Percentiles rank a stretch among this genome's conserved stretches.
phyloP scores from a whole-genome alignment of 2,797 vertebrate genomes.

The Falco rusticolus region DNA sequence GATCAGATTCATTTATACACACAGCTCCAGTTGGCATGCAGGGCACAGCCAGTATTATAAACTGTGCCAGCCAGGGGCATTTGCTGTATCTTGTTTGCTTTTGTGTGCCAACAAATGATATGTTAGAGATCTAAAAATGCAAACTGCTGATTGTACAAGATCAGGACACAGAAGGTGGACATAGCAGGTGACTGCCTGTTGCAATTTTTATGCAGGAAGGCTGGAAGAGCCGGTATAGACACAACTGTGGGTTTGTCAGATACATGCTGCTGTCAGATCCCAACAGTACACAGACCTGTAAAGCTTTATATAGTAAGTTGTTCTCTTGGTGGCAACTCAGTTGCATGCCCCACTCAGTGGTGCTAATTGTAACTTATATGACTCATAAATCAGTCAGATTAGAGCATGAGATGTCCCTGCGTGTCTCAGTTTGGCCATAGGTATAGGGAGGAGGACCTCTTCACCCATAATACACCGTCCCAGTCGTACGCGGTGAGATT shows the following conservation, averaged over 20 bases:
- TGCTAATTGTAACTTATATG: rapidly evolving
- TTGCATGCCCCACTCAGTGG: rapidly evolving
- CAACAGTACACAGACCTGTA: not conserved
- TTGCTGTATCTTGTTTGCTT: not conserved
- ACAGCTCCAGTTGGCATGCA: not conserved
- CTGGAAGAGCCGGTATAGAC: not conserved
- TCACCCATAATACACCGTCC: not conserved
- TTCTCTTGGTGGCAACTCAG: not conserved
- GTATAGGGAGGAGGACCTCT: not conserved
- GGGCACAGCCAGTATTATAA: not conserved
- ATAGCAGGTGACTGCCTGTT: not conserved
- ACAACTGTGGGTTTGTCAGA: not conserved
- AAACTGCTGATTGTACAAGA: not conserved
- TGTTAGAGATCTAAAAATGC: not conserved
- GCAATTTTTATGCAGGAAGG: not conserved
- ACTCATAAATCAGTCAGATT: not conserved
- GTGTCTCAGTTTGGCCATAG: not conserved
- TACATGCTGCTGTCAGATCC: not conserved
- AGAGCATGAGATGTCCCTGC: not conserved
- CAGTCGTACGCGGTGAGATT: not conserved
- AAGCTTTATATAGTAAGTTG: rapidly evolving
- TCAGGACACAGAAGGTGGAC: not conserved
- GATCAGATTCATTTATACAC: not conserved
- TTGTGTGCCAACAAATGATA: not conserved
- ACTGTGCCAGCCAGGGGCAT: not conserved